phyloP scores from a whole-genome alignment of 2,888 invertebrate species.

The Melipona beecheii region DNA sequence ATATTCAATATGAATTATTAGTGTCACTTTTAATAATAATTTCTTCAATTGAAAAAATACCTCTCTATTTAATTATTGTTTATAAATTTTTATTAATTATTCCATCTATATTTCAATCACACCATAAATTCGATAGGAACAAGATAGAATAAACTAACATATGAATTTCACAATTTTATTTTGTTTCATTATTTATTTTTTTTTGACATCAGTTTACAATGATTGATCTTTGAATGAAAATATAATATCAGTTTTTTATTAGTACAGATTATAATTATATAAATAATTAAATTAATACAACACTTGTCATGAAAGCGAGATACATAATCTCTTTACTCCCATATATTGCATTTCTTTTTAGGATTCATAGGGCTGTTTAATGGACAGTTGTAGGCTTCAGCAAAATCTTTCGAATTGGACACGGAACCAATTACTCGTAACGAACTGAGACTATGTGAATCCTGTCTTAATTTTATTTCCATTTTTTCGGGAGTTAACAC shows the following conservation, averaged over 20 bases:
- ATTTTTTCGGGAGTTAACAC: neutral
- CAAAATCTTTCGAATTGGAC: conserved; percentile 59
- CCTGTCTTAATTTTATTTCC: rapidly evolving
- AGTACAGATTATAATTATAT: neutral
- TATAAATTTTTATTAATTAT: neutral
- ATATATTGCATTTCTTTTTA: conserved; percentile 58
- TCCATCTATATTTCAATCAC: neutral
- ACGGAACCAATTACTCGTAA: conserved; percentile 52
- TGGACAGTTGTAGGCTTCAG: conserved; percentile 58
- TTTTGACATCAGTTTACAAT: neutral
- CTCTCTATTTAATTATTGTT: neutral
- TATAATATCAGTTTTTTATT: neutral
- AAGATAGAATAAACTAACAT: neutral
- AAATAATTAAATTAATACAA: neutral
- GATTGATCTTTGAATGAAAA: neutral
- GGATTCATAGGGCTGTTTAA: conserved; percentile 62
- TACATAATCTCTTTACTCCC: conserved; percentile 36
- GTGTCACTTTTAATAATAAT: neutral
- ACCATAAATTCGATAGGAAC: neutral
- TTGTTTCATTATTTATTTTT: neutral
- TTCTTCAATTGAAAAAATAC: neutral
- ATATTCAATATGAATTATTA: neutral
- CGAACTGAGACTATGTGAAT: conserved; percentile 28
- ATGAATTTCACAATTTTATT: neutral
- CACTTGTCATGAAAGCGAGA: too few species aligned